Evolutionary conservation across 2,888 invertebrate genomes (phyloP).

Genomic region (Hyalella azteca): DNA sequence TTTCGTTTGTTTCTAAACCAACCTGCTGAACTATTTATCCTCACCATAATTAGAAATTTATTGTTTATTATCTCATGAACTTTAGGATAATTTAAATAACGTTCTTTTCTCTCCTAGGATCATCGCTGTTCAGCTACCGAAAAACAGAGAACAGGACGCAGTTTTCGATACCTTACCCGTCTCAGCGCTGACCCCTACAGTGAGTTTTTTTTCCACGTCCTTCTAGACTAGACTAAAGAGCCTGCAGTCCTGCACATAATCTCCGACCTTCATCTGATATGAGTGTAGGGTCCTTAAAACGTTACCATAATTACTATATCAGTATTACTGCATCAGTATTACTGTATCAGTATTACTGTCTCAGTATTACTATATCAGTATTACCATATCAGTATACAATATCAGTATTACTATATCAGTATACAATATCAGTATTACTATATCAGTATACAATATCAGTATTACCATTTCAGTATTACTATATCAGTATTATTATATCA

Average conservation of each 20-base stretch:
- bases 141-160: background rate
- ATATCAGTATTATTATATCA: too few relatives aligned
- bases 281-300: background rate
- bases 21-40: background rate
- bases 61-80: background rate
- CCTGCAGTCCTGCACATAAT: background rate
- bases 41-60: background rate
- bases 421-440: too few relatives aligned
- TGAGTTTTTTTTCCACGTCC: background rate
- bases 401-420: too few relatives aligned
- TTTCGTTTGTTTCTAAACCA: background rate
- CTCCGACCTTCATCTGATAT: background rate
- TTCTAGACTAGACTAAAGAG: background rate
- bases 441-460: too few relatives aligned
- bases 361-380: too few relatives aligned
- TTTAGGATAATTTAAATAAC: background rate
- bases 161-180: background rate
- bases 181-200: background rate
- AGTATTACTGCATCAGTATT: too few relatives aligned
- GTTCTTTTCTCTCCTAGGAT: background rate
- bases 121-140: constrained; percentile 5
- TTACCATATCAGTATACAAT: too few relatives aligned
- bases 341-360: too few relatives aligned
- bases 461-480: too few relatives aligned
- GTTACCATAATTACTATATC: background rate